Base-by-base conservation (phyloP, 2,113 vertebrate species). In the Channa argus region DNA sequence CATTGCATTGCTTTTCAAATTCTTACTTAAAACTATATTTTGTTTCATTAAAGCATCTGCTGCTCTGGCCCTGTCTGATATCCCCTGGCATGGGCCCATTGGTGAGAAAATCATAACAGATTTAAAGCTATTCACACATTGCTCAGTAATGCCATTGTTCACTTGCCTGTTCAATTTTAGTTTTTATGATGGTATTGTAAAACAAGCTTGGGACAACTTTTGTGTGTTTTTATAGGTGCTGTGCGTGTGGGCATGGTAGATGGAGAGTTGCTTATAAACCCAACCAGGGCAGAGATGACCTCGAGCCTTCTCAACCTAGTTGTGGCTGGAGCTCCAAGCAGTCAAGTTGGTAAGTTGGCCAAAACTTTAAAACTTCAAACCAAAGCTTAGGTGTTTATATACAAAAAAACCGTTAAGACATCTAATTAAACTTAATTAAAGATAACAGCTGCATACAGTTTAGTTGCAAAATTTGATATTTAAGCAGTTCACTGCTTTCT, bases 31-130 rank as follows among this genome's bases (percentile, higher is more conserved):
- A 71, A 44, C 13, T 46, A 6, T 36, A 1, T 81, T 53, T 36
- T 83, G 15, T 74, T 41, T 47, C 13, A 6, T 86, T 87, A 58
- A 84, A 99, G 98, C 98, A 13, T 99, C 98, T 34, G 95, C 95
- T 71, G 98, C 98, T 34, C 95, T 99, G 60, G 93, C 98, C 0
- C 88, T 99, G 61, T 99, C 98, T 63, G 97, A 99, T 91, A 98
- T 99, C 91, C 98, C 98, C 12, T 99, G 98, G 98, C 93, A 98
- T 71, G 98, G 98, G 73, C 98, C 98, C 51, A 79, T 99, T 77
- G 98, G 98, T 99, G 87, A 94, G 94, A 71, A 54, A 53, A 33
- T 39, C 6, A 10, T 8, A 24, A 38, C 41, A 43, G 5, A 45
- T 69, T 59, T 41, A 34, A 0, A 1, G 12, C 13, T 50, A 3